phyloP scores from a whole-genome alignment of 2,888 invertebrate genomes.

The Ommatoiulus sabulosus region DNA sequence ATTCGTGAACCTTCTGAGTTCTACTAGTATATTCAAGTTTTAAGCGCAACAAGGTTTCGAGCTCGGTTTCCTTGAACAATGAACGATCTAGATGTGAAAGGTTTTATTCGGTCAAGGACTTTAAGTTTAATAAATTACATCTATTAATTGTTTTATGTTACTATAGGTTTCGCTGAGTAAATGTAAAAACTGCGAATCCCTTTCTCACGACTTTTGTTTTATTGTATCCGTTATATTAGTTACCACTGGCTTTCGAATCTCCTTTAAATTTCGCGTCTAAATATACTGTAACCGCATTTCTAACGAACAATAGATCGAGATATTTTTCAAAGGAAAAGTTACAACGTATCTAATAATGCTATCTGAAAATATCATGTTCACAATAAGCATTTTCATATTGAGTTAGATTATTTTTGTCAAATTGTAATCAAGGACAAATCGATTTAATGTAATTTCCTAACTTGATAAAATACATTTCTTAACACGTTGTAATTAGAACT shows the following conservation, averaged over 20 bases:
- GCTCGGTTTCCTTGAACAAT: not conserved
- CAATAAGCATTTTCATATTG: not conserved
- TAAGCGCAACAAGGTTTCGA: not conserved
- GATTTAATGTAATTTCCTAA: not conserved
- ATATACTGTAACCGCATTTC: not conserved
- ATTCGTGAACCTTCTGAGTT: too few species aligned
- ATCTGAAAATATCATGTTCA: not conserved
- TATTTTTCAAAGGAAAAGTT: not conserved
- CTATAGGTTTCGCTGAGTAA: not conserved
- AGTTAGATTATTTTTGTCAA: not conserved
- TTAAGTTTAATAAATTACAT: conserved; percentile 1
- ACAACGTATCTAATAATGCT: not conserved
- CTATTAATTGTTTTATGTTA: conserved; percentile 7
- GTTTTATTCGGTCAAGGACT: conserved; percentile 43
- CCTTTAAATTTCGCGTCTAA: not conserved
- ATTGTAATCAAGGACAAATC: not conserved
- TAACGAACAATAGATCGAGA: not conserved
- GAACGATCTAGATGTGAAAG: conserved; percentile 26
- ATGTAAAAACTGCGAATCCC: conserved; percentile 1
- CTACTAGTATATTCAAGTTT: not conserved
- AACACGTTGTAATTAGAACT: not conserved
- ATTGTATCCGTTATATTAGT: not conserved
- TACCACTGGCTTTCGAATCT: not conserved
- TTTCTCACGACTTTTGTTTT: conserved; percentile 29
- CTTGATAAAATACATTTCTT: not conserved